Evolutionary conservation across 2,888 invertebrate genomes (phyloP).

Genomic region (Tanaodytes sp.): DNA sequence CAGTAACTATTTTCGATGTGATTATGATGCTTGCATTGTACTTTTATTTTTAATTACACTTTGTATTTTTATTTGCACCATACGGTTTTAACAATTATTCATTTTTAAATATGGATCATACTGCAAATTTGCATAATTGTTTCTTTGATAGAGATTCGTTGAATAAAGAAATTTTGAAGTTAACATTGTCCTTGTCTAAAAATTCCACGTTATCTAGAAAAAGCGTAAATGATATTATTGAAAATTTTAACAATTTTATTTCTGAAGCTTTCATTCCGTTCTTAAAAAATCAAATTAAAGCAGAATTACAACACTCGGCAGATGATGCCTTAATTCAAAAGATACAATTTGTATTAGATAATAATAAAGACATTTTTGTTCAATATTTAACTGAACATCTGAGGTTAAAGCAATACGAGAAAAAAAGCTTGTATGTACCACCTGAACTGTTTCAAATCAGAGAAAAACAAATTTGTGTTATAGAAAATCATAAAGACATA

Average conservation of each 20-base stretch:
- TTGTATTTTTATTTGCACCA: too few species aligned
- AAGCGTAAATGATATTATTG: constrained; percentile 29
- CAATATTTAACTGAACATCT: constrained; percentile 1
- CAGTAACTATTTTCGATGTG: background rate
- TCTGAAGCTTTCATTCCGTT: constrained; percentile 24
- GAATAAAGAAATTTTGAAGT: constrained; percentile 31
- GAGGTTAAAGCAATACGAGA: constrained; percentile 5
- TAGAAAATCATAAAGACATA: background rate
- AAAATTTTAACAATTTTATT: constrained; percentile 29
- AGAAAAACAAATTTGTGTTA: background rate
- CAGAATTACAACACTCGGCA: constrained; percentile 1
- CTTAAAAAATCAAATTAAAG: constrained; percentile 24
- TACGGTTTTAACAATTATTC: too few species aligned
- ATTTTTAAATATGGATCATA: background rate
- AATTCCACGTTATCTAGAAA: constrained; percentile 25
- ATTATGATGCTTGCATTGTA: background rate
- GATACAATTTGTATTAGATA: constrained; percentile 26
- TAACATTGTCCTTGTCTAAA: constrained; percentile 19
- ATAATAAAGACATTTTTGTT: constrained; percentile 27
- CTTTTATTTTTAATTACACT: too few species aligned
- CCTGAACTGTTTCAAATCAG: too few species aligned
- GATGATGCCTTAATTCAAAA: constrained; percentile 2
- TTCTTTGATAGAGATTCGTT: background rate
- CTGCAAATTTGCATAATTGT: background rate
- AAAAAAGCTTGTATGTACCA: background rate